Percentiles rank a stretch among this genome's conserved stretches.
Evolutionary conservation across 1,140 invertebrate genomes (phyloP).

Genomic region (Sycobia sp.): DNA sequence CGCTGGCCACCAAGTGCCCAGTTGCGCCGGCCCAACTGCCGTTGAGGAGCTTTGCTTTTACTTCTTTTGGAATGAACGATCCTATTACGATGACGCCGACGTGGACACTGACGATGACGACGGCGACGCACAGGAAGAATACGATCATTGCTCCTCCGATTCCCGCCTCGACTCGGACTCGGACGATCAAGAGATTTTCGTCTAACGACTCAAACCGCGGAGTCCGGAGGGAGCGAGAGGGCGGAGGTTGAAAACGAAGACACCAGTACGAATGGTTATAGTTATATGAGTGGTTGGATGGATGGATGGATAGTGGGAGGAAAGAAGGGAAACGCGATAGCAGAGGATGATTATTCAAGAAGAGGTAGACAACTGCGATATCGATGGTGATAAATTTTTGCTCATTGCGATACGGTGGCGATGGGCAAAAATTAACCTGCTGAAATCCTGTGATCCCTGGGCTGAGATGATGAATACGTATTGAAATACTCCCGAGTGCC

Average conservation of each 20-base stretch:
- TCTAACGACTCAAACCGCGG: slow-evolving; percentile 40
- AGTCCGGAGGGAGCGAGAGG: neutral
- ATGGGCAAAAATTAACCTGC: neutral
- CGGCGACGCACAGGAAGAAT: slow-evolving; percentile 1
- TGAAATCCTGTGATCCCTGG: slow-evolving; percentile 43
- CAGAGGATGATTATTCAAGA: neutral
- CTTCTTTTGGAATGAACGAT: slow-evolving; percentile 40
- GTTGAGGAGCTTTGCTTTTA: slow-evolving; percentile 46
- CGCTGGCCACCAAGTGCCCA: slow-evolving; percentile 40
- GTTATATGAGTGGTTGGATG: neutral
- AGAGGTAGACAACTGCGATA: neutral
- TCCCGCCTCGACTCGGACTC: slow-evolving; percentile 38
- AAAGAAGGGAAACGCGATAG: neutral
- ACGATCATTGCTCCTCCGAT: slow-evolving; percentile 35
- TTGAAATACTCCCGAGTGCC: slow-evolving; percentile 55
- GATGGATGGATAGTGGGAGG: neutral
- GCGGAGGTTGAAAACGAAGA: neutral
- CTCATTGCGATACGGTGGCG: neutral
- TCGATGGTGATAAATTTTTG: neutral
- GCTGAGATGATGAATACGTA: slow-evolving; percentile 41
- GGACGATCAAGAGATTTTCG: slow-evolving; percentile 57
- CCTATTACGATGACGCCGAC: neutral
- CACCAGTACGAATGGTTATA: neutral
- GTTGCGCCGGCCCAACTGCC: slow-evolving; percentile 13
- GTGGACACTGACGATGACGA: slow-evolving; percentile 6